phyloP scores from a whole-genome alignment of 2,113 vertebrate genomes.

The Malurus cyaneus region DNA sequence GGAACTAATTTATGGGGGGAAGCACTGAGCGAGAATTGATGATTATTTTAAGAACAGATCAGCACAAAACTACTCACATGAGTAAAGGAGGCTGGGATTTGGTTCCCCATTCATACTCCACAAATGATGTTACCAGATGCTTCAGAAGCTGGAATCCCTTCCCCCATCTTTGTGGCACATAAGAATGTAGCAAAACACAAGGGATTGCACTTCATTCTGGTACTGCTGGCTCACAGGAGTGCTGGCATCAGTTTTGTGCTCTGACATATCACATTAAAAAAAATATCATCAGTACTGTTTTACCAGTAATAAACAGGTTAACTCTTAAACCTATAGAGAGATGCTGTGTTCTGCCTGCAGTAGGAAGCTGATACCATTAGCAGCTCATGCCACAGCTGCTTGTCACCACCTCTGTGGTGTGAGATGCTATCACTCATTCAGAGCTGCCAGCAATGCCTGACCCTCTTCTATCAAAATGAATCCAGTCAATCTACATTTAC shows the following conservation, averaged over 20 bases:
- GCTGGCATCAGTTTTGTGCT: background rate
- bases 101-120: background rate
- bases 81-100: slow-evolving; percentile 26
- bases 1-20: slow-evolving; percentile 40
- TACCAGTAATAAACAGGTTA: background rate
- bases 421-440: background rate
- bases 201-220: background rate
- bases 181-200: background rate
- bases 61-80: slow-evolving; percentile 13
- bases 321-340: background rate
- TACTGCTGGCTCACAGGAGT: background rate
- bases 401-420: background rate
- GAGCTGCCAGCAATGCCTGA: background rate
- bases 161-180: background rate
- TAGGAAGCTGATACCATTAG: background rate
- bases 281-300: background rate
- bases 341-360: background rate
- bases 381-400: background rate
- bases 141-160: background rate
- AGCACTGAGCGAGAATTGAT: background rate
- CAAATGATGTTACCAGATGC: background rate
- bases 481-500: background rate
- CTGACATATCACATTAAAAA: background rate
- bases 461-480: background rate
- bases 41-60: slow-evolving; percentile 52